Evolutionary conservation across 2,888 invertebrate species (phyloP), one percentile per base, ranked within the genome.

Genomic region (Apamea monoglypha): DNA sequence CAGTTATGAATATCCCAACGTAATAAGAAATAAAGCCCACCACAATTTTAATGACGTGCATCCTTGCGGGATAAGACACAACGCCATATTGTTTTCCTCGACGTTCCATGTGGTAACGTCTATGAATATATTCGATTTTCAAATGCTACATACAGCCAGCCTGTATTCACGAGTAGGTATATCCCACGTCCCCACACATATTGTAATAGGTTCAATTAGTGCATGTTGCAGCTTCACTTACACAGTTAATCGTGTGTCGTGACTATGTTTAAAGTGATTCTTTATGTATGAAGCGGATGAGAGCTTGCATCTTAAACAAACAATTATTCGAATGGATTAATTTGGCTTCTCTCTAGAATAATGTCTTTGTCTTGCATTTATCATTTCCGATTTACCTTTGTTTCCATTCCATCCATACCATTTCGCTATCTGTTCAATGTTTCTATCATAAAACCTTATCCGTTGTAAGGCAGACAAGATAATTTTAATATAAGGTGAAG

Each of bases 241-340:
- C 64, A 69, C 68, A 74, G 76, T 75, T 53, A 85, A 50, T 80
- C 68, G 53, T 76, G 70, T 53, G n/a, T 85, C 74, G 76, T 85
- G 81, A 85, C 74, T 64, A 59, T 47, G 74, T 64, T 56, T 64
- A 40, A 53, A 40, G 14, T 12, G 14, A 29, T 66, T 29, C 8
- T 74, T 18, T 70, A 70, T 32, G 64, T 63, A 66, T 63, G 14
- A 32, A 36, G 40, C 16, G n/a, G n/a, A 59, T 66, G 63, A 69
- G 25, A 16, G 12, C 40, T 59, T 36, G 56, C 40, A 63, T 44
- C 53, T 14, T 68, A 63, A 68, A 56, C 40, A 80, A 61, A 71
- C 12, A 47, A 56, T n/a, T 40, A 50, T 44, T 59, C 7, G 7
- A 56, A 56, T 7, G 64, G 14, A 40, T 61, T 53, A 3, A 36